Evolutionary conservation across 2,797 vertebrate genomes (phyloP).

Genomic region (Loriculus beryllinus): DNA sequence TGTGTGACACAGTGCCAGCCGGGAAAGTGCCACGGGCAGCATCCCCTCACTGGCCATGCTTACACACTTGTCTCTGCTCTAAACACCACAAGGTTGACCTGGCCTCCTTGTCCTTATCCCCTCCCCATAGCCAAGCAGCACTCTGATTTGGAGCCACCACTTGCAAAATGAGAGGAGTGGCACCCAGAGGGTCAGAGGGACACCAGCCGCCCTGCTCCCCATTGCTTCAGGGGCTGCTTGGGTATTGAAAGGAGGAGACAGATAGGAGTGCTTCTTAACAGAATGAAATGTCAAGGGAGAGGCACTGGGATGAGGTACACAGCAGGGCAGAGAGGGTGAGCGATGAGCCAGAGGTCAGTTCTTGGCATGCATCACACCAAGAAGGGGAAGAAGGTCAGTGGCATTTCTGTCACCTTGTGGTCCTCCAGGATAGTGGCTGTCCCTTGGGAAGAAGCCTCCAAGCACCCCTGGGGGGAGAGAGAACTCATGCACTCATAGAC

Average conservation of each 20-base stretch:
- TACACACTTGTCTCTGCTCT: not conserved
- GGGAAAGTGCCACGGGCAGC: not conserved
- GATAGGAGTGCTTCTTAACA: not conserved
- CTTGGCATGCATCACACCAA: not conserved
- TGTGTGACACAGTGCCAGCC: not conserved
- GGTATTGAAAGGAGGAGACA: not conserved
- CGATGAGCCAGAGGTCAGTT: not conserved
- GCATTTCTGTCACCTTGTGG: not conserved
- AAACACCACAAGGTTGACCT: not conserved
- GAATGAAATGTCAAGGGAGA: not conserved
- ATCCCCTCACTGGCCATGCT: accelerated
- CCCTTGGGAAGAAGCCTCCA: not conserved
- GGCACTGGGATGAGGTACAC: not conserved
- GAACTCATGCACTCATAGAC: not conserved
- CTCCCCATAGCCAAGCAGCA: accelerated
- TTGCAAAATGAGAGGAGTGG: not conserved
- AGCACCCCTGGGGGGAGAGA: not conserved
- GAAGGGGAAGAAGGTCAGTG: not conserved
- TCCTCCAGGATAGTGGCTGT: not conserved
- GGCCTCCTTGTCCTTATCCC: accelerated
- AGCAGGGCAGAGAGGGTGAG: not conserved
- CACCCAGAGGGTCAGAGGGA: not conserved
- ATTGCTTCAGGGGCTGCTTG: not conserved
- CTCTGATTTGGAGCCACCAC: not conserved
- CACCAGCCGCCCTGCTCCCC: accelerated